Base-by-base conservation (phyloP, 2,888 invertebrate genomes). In the Lasioglossum oenotherae region DNA sequence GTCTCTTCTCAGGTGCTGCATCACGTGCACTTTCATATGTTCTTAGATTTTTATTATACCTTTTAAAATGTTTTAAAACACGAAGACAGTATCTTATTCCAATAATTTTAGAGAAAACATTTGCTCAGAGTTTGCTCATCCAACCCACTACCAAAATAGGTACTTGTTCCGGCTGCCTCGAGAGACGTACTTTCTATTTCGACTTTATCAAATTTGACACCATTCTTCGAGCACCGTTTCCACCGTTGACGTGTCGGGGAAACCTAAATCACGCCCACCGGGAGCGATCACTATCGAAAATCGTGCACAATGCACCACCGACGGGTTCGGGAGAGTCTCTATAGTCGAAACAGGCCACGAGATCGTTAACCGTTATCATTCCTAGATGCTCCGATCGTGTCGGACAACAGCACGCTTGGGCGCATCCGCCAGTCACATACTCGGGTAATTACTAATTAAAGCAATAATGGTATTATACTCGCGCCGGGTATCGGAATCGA, bases 401-500 rank as follows among this genome's bases (percentile, higher is more conserved):
- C 75, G 57, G 76, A 78, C 69, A 84, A 76, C 79, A 74, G 74
- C 75, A 80, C 80, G 86, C 53, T 80, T 60, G 87, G 80, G 76
- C 78, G 84, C 79, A 87, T 89, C 88, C 79, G 57, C 69, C 80
- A 82, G 79, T 87, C 82, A 72, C 81, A 85, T 87, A 89, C 80
- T 85, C 82, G 80, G 78, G 85, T 89, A 88, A 89, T 91, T 89
- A 86, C 88, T 90, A 89, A 92, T 92, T 92, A 91, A 85, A 79
- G 83, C 91, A 92, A 92, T 92, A 91, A 92, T 89, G 81, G 85
- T 67, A 89, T 89, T 88, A 89, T 84, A 80, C 82, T 85, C 84
- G 79, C 57, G 72, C 75, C 76, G 86, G 81, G 82, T 85, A 88
- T 86, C 73, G 83, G 74, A 87, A 85, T 89, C 80, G 78, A 76